Evolutionary conservation across 2,888 invertebrate species (phyloP), one percentile per base, ranked within the genome.

Genomic region (Heliconius aoede): DNA sequence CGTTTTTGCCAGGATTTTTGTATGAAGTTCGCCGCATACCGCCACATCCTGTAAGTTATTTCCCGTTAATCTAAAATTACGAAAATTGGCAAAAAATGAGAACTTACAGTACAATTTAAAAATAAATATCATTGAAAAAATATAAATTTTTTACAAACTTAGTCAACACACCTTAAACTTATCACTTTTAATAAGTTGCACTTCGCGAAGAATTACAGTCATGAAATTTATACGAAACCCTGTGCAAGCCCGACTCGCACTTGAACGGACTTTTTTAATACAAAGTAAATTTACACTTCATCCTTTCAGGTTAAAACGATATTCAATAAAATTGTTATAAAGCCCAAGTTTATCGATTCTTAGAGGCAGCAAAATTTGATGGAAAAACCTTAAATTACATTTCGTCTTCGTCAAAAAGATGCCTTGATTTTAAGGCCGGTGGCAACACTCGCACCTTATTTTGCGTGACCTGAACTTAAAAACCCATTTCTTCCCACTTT

Each of bases 311-410:
- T 75, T 75, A 73, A 76, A 76, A 75, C 36, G 36, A 75, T 78
- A 75, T 78, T 75, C 67, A 72, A 75, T 75, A 55, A 75, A 78
- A 78, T 62, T 68, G 74, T 62, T 72, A 67, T 75, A 67, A 74
- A 74, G 32, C 40, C 64, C 74, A 74, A 67, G 40, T 40, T 67
- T 62, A 62, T 74, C 40, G 55, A 36, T 64, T 32, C 64, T 64
- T 24, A 24, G 32, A 51, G 64, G 24, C 51, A 58, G 32, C n/a
- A 67, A 60, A 40, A 67, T 58, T 36, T 18, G 15, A 58, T 30
- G n/a, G 40, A 67, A 60, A 74, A 67, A 60, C 28, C n/a, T 36
- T 26, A n/a, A 15, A 67, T 28, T 40, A 67, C 40, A 24, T 67
- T 36, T n/a, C 21, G 32, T 40, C 30, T 69, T 28, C 21, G 18